Conservation (phyloP, 2,797 vertebrate species). For the Scolopax rusticola region DNA sequence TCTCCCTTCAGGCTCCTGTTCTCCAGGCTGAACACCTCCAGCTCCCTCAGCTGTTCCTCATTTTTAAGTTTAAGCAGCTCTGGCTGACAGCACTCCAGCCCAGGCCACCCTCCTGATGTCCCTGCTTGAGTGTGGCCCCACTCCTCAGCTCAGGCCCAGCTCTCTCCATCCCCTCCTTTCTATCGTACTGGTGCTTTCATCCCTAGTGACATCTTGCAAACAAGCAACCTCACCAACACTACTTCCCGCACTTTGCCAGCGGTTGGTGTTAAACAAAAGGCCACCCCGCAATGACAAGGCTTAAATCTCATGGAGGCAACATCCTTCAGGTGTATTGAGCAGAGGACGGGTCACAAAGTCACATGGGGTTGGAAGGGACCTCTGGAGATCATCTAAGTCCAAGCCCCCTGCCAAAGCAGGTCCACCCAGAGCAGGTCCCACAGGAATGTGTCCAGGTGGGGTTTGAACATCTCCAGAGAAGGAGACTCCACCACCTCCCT, state of each 20-base stretch:
- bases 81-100: rapidly evolving
- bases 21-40: neutral
- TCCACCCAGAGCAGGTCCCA: too few relatives aligned
- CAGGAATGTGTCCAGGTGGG: too few relatives aligned
- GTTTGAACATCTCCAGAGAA: too few relatives aligned
- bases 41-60: neutral
- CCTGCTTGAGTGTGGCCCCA: neutral
- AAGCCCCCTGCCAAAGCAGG: too few relatives aligned
- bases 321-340: neutral
- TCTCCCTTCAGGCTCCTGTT: neutral
- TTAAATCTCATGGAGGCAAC: neutral
- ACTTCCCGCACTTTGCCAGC: too few relatives aligned
- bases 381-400: too few relatives aligned
- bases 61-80: neutral
- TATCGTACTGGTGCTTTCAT: neutral
- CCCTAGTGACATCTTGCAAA: neutral
- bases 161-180: neutral
- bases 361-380: too few relatives aligned
- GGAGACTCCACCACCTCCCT: too few relatives aligned
- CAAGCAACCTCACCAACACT: rapidly evolving
- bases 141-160: neutral
- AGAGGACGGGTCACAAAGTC: too few relatives aligned
- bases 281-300: neutral
- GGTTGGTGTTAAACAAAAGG: neutral
- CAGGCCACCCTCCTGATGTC: too few relatives aligned